Conservation (phyloP, 2,113 vertebrate species). For the Pluvianellus socialis region DNA sequence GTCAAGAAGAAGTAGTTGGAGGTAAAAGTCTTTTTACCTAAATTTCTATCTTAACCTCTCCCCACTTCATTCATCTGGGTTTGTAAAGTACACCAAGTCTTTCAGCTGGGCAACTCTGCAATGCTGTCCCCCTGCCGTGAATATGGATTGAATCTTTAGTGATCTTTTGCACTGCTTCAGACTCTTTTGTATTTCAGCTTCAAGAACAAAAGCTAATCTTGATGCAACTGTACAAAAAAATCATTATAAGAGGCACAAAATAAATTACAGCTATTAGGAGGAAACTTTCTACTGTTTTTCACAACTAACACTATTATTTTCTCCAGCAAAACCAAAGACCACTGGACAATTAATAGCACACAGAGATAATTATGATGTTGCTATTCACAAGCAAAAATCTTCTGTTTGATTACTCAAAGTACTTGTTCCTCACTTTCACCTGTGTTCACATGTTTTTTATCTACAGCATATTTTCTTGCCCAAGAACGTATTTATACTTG, state of each 20-base stretch:
- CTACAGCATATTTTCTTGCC: background rate
- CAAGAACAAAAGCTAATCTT: background rate
- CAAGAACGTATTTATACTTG: background rate
- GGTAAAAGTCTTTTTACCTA: background rate
- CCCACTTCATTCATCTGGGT: background rate
- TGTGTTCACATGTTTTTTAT: background rate
- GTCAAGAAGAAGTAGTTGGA: background rate
- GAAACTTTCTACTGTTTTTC: background rate
- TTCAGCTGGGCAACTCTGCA: background rate
- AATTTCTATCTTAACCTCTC: background rate
- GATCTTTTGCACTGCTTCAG: background rate
- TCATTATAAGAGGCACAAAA: background rate
- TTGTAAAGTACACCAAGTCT: background rate
- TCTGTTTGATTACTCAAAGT: background rate
- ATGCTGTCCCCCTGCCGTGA: background rate
- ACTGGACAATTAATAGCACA: background rate
- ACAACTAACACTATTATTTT: background rate
- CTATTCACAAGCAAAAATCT: background rate
- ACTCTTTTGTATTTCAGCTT: background rate
- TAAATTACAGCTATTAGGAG: background rate
- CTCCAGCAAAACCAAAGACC: background rate
- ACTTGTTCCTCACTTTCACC: background rate
- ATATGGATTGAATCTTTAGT: background rate
- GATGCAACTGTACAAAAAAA: background rate
- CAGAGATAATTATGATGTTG: background rate